Percentiles rank a stretch among this genome's conserved stretches.
phyloP scores from a whole-genome alignment of 2,888 invertebrate species.

The Clivina fossor region DNA sequence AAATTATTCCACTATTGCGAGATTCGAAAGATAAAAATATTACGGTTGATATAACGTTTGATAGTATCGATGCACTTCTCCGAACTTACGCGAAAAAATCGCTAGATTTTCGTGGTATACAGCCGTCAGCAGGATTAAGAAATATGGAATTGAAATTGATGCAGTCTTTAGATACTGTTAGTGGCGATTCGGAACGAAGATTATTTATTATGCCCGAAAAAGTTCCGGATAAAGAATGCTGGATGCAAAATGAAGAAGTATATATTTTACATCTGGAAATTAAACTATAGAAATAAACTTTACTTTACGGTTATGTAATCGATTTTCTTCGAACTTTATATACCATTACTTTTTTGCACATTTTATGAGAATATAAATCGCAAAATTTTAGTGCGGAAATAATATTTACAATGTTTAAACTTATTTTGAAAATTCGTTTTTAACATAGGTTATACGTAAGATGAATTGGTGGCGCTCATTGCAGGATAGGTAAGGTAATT shows the following conservation, averaged over 20 bases:
- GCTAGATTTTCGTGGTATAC: slow-evolving; percentile 66
- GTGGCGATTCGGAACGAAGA: slow-evolving; percentile 59
- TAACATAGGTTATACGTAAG: no score
- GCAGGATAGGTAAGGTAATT: no score
- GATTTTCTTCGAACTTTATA: no score
- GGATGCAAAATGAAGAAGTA: slow-evolving; percentile 75
- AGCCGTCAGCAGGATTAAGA: slow-evolving; percentile 52
- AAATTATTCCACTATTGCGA: slow-evolving; percentile 54
- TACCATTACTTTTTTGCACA: no score
- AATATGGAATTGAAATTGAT: slow-evolving; percentile 58
- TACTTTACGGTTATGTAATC: no score
- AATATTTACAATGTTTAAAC: no score
- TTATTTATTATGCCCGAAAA: slow-evolving; percentile 75
- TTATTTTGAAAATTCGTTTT: no score
- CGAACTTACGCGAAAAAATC: slow-evolving; percentile 79
- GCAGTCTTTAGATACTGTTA: slow-evolving; percentile 66
- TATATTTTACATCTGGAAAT: neutral
- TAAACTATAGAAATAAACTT: slow-evolving; percentile 4
- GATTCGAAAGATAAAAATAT: slow-evolving; percentile 60
- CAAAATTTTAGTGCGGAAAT: no score
- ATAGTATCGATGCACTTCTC: slow-evolving; percentile 68
- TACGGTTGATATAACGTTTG: slow-evolving; percentile 61
- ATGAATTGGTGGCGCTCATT: no score
- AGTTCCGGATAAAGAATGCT: slow-evolving; percentile 76
- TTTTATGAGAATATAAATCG: no score